Conservation (phyloP, 2,888 invertebrate genomes). For the Cremastinae sp. region DNA sequence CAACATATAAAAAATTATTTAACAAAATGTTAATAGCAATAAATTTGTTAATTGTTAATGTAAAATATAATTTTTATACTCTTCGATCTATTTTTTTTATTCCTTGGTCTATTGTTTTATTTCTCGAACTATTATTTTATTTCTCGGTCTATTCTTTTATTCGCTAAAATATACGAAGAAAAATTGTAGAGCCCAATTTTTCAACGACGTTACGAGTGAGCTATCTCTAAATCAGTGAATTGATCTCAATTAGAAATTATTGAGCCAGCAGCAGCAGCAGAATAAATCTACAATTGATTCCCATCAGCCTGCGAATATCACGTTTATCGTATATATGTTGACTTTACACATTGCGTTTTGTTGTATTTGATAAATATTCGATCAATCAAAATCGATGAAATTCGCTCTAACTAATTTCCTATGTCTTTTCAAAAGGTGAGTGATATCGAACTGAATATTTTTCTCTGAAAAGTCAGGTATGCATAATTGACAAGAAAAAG, state of each 20-base stretch:
- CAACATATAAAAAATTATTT: not conserved
- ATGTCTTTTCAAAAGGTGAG: no score
- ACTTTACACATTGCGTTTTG: no score
- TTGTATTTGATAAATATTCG: no score
- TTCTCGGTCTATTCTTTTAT: not conserved
- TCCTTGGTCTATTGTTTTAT: not conserved
- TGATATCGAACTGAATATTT: no score
- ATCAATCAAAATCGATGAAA: no score
- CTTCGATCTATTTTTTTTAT: no score
- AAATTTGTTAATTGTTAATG: not conserved
- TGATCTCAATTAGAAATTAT: slow-evolving; percentile 51
- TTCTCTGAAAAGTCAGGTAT: no score
- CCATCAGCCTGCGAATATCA: no score
- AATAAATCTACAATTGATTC: slow-evolving; percentile 19
- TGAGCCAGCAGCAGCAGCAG: slow-evolving; percentile 30
- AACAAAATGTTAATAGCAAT: not conserved
- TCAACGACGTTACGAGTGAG: slow-evolving; percentile 12
- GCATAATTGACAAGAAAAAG: no score
- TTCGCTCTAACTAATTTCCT: no score
- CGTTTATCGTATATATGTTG: no score
- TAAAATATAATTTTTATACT: not conserved
- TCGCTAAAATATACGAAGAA: not conserved
- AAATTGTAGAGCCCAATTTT: not conserved
- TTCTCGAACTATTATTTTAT: not conserved
- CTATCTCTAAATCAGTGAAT: slow-evolving; percentile 37